Evolutionary conservation across 2,797 vertebrate species (phyloP), one percentile per base, ranked within the genome.

Genomic region (Hirundo rustica): DNA sequence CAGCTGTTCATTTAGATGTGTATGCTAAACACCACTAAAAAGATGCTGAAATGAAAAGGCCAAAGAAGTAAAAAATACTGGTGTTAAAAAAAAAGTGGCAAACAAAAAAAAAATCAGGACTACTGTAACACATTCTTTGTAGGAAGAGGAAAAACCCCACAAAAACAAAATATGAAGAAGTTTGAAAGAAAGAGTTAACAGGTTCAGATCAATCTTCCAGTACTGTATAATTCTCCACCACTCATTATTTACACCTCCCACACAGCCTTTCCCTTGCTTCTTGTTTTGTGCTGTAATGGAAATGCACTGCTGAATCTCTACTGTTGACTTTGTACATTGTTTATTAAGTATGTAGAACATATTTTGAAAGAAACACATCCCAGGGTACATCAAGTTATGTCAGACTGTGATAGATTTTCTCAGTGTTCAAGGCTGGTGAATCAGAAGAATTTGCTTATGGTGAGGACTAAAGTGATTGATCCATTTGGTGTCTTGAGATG

Each of bases 221-320:
- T 61, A n/a, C 29, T 61, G 19, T 65, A 10, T 81, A 88, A 81
- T 79, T 86, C 62, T 86, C 42, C 48, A 20, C 47, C 53, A 42
- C 51, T 94, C 51, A 53, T 45, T 78, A 66, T 88, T 90, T 92
- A 85, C 79, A 95, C 89, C 62, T 94, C 95, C 89, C 70, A 90
- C 93, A 53, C 57, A 88, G 48, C 74, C 58, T 81, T 88, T 85
- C 74, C 68, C 36, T 91, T 88, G 45, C 29, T 42, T 82, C 57
- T 94, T 85, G 21, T 70, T 92, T 94, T 90, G 27, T 92, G 40
- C 61, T 91, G 42, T 30, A 82, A 67, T 92, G 85, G 77, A 89
- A 96, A 84, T 53, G n/a, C 70, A 58, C 80, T 71, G 38, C 78
- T 64, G 81, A 90, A 75, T 93, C 91, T 89, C 72, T 85, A 5